These are phyloP conservation scores for Paedocypris micromegethes DNA, from an alignment of 2,797 vertebrate species.

Conservation along the genomic window DNA sequence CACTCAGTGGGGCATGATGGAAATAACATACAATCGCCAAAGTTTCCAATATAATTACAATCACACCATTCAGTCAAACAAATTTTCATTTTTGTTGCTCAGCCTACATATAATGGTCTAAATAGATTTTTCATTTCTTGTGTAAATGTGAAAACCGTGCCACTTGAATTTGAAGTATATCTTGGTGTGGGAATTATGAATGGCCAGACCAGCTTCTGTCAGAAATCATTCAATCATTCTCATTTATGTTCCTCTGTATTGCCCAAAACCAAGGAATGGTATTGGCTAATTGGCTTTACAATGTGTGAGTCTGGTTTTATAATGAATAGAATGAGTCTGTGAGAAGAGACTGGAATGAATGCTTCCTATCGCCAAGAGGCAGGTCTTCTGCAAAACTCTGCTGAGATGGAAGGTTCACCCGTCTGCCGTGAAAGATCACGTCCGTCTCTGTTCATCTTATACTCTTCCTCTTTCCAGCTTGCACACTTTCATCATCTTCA, in stretches of 20 bases:
- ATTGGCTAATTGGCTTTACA: slow-evolving; percentile 45
- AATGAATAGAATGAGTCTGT: slow-evolving; percentile 53
- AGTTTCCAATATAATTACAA: too few relatives aligned
- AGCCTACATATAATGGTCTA: too few relatives aligned
- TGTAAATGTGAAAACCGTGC: neutral
- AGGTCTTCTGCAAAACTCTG: slow-evolving; percentile 52
- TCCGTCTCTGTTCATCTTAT: slow-evolving; percentile 41
- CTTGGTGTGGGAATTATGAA: neutral
- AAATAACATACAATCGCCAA: too few relatives aligned
- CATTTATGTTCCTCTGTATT: slow-evolving; percentile 42
- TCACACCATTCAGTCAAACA: too few relatives aligned
- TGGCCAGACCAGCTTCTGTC: slow-evolving; percentile 12
- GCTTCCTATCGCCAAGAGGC: slow-evolving; percentile 46
- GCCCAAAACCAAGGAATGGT: slow-evolving; percentile 15
- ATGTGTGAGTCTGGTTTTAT: slow-evolving; percentile 50
- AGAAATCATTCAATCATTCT: slow-evolving; percentile 11
- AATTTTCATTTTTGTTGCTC: too few relatives aligned
- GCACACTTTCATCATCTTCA: slow-evolving; percentile 16
- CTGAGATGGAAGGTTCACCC: slow-evolving; percentile 55
- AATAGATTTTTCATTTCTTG: neutral
- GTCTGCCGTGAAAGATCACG: slow-evolving; percentile 44
- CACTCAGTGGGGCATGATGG: too few relatives aligned
- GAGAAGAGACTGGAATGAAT: slow-evolving; percentile 49
- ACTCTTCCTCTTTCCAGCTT: slow-evolving; percentile 13
- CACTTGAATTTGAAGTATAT: neutral